Evolutionary conservation across 2,113 vertebrate genomes (phyloP).

Genomic region (Pteronura brasiliensis): DNA sequence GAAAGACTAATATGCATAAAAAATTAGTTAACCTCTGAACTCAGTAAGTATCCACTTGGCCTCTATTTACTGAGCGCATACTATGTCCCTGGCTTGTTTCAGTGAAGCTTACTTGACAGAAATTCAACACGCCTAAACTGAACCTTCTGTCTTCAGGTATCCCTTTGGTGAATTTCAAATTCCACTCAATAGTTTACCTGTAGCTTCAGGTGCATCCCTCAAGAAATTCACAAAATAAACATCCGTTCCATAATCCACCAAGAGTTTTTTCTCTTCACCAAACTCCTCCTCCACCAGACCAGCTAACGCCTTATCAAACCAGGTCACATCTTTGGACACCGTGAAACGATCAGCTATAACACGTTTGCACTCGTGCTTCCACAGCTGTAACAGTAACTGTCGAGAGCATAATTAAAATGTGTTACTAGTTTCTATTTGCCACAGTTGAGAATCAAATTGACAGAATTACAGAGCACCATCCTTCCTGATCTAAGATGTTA

Average conservation of each 20-base stretch:
- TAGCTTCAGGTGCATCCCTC: slow-evolving; percentile 88
- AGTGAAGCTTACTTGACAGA: not conserved
- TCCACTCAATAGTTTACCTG: slow-evolving; percentile 82
- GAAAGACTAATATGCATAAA: not conserved
- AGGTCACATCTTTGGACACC: slow-evolving; percentile 86
- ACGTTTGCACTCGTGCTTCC: slow-evolving; percentile 96
- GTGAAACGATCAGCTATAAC: slow-evolving; percentile 96
- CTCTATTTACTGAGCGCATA: not conserved
- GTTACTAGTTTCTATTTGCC: not conserved
- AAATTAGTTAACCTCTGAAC: not conserved
- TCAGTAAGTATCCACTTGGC: not conserved
- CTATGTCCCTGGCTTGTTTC: not conserved
- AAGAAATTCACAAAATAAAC: slow-evolving; percentile 97
- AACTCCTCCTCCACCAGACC: slow-evolving; percentile 86
- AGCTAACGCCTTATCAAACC: slow-evolving; percentile 90
- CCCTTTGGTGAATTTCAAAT: not conserved
- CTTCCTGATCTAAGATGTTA: not conserved
- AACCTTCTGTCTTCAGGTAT: not conserved
- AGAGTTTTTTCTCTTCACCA: slow-evolving; percentile 76
- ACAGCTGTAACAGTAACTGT: slow-evolving; percentile 90
- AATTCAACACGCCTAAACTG: not conserved
- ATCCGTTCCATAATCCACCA: slow-evolving; percentile 83
- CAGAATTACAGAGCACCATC: not conserved
- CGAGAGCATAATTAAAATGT: not conserved
- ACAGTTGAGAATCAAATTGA: not conserved